Evolutionary conservation across 1,140 invertebrate genomes (phyloP).

Genomic region (Oreohelix idahoensis): DNA sequence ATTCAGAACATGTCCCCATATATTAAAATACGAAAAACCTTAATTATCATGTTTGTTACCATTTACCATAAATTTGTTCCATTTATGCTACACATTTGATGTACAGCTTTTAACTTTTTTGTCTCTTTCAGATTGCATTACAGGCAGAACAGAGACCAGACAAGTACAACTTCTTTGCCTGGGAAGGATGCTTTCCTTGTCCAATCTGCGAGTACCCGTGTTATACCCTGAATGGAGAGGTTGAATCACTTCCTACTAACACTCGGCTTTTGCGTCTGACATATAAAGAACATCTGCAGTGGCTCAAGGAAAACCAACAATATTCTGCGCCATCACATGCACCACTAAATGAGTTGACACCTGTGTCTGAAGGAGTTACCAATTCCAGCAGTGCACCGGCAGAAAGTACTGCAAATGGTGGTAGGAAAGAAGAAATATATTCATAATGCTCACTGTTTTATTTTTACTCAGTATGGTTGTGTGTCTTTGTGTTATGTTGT

Average conservation of each 20-base stretch:
- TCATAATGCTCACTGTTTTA: no score
- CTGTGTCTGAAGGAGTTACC: neutral
- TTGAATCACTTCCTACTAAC: neutral
- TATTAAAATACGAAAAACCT: no score
- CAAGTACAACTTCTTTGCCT: conserved; percentile 20
- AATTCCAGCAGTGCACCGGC: neutral
- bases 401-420: neutral
- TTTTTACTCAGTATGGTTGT: no score
- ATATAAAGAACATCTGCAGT: conserved; percentile 1
- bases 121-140: neutral
- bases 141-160: conserved; percentile 11
- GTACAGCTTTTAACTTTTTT: no score
- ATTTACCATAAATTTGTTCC: no score
- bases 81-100: no score
- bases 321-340: neutral
- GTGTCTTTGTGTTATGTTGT: no score
- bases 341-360: neutral
- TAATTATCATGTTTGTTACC: no score
- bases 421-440: neutral
- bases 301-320: neutral
- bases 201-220: conserved; percentile 16
- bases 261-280: neutral
- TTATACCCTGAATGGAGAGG: neutral
- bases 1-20: no score
- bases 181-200: conserved; percentile 15